phyloP scores from a whole-genome alignment of 1,140 invertebrate species.

The Kradibia gibbosae region DNA sequence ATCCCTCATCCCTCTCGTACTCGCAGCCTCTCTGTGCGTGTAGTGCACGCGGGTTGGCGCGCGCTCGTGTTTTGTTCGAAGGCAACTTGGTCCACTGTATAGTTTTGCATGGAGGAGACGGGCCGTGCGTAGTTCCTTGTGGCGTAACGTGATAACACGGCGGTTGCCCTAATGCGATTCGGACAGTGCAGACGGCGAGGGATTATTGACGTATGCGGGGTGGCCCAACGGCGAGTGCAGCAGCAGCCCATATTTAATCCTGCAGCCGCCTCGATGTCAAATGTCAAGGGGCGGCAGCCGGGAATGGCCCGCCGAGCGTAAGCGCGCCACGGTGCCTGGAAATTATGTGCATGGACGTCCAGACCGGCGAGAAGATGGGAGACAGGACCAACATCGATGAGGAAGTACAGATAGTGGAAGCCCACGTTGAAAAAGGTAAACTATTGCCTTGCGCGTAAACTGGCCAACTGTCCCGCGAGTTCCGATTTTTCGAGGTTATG shows the following conservation, averaged over 20 bases:
- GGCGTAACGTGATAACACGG: background rate
- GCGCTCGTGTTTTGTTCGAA: constrained; percentile 28
- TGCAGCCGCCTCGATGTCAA: constrained; percentile 51
- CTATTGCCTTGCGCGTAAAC: background rate
- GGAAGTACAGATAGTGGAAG: constrained; percentile 69
- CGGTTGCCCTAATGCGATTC: background rate
- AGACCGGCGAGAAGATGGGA: constrained; percentile 68
- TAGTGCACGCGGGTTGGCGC: background rate
- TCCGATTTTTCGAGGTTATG: background rate
- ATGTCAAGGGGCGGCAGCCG: constrained; percentile 60
- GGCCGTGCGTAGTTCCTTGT: background rate
- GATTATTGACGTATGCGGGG: too few relatives aligned
- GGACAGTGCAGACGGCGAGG: background rate
- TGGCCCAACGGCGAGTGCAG: background rate
- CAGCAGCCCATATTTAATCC: background rate
- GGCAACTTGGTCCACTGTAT: background rate
- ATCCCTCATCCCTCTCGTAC: background rate
- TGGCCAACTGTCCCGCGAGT: too few relatives aligned
- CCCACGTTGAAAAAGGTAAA: constrained; percentile 64
- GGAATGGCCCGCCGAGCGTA: constrained; percentile 53
- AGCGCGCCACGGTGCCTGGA: constrained; percentile 51
- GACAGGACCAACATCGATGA: constrained; percentile 67
- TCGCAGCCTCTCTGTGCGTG: background rate
- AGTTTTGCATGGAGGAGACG: background rate
- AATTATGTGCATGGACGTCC: constrained; percentile 72